Evolutionary conservation across 2,888 invertebrate species (phyloP), one percentile per base, ranked within the genome.

Genomic region (Chalcosyrphus nemorum): DNA sequence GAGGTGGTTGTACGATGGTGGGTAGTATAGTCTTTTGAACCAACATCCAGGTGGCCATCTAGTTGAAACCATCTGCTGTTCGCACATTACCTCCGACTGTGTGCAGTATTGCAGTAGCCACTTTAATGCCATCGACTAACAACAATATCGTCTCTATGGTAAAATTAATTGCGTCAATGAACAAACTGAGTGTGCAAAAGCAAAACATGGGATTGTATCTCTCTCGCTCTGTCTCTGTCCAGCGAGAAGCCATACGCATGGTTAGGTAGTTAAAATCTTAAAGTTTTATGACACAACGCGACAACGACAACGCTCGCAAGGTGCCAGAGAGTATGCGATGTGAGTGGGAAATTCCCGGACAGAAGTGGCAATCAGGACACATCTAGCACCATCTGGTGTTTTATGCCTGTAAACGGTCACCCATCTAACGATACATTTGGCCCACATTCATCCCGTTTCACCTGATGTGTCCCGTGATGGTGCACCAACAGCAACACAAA

Each of bases 161-260:
- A 24, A 80, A 80, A 80, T 84, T 80, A 80, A 84, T 84, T 74
- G 84, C 84, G 70, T 70, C 84, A 75, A 75, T 75, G 70, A 45
- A 45, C 68, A 59, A n/a, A 56, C 76, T 63, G 70, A 75, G 54
- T 56, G 32, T 19, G 9, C 19, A 54, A 6, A 27, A 45, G 70
- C 27, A 38, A 47, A 35, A 41, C 52, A 29, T 70, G 19, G 7
- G 68, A 76, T 61, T 68, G 61, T 61, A 54, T 61, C 61, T 65
- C n/a, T 38, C 35, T 2, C 1, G 3, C 2, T 9, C 29, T 7
- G 4, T 47, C 0, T 32, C 6, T 32, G n/a, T n/a, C n/a, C n/a
- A n/a, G n/a, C 32, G 32, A 32, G n/a, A n/a, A n/a, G 1, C 32
- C 4, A 17, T 13, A 65, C 61, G 19, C 45, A 63, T 56, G 54